Base-by-base conservation (phyloP, 2,113 vertebrate genomes). In the Herpetotheres cachinnans region DNA sequence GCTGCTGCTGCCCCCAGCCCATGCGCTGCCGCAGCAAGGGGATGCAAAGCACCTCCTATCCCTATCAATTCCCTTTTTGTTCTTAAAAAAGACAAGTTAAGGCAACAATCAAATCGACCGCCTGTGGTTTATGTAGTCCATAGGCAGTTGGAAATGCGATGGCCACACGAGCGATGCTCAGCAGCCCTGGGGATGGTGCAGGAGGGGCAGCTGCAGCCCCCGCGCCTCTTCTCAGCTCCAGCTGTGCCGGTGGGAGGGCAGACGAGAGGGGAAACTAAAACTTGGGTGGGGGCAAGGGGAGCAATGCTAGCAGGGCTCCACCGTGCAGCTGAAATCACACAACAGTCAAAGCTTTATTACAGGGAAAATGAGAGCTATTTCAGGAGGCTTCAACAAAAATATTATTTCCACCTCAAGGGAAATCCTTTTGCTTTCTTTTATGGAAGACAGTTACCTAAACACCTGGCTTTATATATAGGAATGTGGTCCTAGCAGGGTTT, bases 81-180 rank as follows among this genome's bases (percentile, higher is more conserved):
- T 27, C 40, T n/a, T 9, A 27, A 50, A 89, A 74, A 9, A 18
- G 21, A 11, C 8, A 30, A 32, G 32, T 5, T 10, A 3, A 47
- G 83, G 42, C 0, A 3, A 12, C 17, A 29, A n/a, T 6, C 19
- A 3, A 5, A 6, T 0, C 16, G 70, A 5, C 11, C 1, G 3
- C 59, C 65, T 8, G 20, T 5, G 34, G 47, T 10, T 18, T 29
- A 13, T 2, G 9, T 44, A 5, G 50, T 27, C 56, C 42, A 1
- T 0, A 9, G 46, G 32, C 27, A 3, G 55, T 7, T 21, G 19
- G 50, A 7, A 49, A 81, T 1, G 14, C 3, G 2, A 3, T 1
- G 38, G 40, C 26, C 27, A 4, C 2, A 2, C 7, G 5, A 58
- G 26, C 0, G 22, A 58, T 32, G 42, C 52, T 55, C 50, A 25